phyloP scores from a whole-genome alignment of 2,888 invertebrate species.

The Ectemnius lituratus region DNA sequence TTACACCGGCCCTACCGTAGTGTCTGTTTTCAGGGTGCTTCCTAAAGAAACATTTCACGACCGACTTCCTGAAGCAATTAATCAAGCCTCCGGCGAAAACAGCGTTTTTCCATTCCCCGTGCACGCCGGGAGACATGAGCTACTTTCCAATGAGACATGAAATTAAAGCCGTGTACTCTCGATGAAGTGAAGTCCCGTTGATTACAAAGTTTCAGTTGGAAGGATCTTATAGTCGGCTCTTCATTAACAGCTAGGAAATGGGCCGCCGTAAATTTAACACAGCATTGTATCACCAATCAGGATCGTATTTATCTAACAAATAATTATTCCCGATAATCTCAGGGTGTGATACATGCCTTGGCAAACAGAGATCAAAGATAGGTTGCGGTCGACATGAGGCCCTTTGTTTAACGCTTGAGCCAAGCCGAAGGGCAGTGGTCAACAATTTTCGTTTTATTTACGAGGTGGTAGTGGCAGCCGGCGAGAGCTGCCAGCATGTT shows the following conservation, averaged over 20 bases:
- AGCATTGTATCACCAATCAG: conserved; percentile 64
- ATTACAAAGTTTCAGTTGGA: too few relatives aligned
- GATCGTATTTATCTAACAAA: conserved; percentile 76
- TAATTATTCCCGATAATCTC: conserved; percentile 76
- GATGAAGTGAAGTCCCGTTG: too few relatives aligned
- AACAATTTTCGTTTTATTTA: conserved; percentile 76
- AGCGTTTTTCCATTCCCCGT: too few relatives aligned
- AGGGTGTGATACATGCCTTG: conserved; percentile 68
- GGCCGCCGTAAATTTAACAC: conserved; percentile 67
- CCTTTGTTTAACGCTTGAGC: conserved; percentile 71
- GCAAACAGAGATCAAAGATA: conserved; percentile 75
- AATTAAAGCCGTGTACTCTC: too few relatives aligned
- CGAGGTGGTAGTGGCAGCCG: conserved; percentile 59
- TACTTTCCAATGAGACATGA: too few relatives aligned
- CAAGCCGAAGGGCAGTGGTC: conserved; percentile 65
- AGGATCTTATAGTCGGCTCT: conserved; percentile 13
- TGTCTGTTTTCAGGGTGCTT: conserved; percentile 58
- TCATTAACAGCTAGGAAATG: conserved; percentile 68
- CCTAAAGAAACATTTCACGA: conserved; percentile 66
- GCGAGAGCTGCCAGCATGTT: conserved; percentile 19
- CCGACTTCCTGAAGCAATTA: conserved; percentile 65
- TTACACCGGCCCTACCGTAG: conserved; percentile 8
- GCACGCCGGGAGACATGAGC: too few relatives aligned
- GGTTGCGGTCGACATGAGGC: conserved; percentile 64
- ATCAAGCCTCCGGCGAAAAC: conserved; percentile 49